Conservation (phyloP, 2,797 vertebrate genomes). For the Mastacembelus armatus region DNA sequence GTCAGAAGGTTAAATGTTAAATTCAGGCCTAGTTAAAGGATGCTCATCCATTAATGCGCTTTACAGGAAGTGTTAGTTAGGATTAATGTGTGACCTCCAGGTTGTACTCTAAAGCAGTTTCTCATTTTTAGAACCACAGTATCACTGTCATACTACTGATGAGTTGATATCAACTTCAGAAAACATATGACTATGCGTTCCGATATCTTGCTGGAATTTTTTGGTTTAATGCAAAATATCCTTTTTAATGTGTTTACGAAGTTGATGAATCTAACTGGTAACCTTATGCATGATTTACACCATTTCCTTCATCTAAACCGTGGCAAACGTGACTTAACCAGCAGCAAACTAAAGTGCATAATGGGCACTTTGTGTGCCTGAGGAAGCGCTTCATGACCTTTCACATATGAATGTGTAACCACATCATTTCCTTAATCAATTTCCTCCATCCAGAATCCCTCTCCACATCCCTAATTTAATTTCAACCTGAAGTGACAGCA, state of each 20-base stretch:
- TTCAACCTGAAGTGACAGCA: constrained; percentile 12
- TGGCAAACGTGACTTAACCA: constrained; percentile 23
- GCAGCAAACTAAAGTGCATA: constrained; percentile 27
- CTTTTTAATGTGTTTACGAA: not conserved
- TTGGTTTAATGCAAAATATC: too few species aligned
- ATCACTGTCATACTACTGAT: not conserved
- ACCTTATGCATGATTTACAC: constrained; percentile 41
- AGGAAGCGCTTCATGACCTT: constrained; percentile 17
- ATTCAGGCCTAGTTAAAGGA: constrained; percentile 5
- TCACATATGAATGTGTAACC: constrained; percentile 20
- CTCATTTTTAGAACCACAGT: not conserved
- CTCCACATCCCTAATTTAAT: constrained; percentile 16
- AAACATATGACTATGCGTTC: not conserved
- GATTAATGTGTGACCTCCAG: constrained; percentile 6
- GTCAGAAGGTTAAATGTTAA: constrained; percentile 14
- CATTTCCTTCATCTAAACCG: constrained; percentile 11
- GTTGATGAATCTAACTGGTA: constrained; percentile 13
- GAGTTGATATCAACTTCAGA: not conserved
- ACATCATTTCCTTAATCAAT: constrained; percentile 35
- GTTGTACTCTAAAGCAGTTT: not conserved
- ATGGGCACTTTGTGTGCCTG: constrained; percentile 24
- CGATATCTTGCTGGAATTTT: too few species aligned
- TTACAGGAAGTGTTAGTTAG: not conserved
- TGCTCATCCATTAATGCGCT: not conserved
- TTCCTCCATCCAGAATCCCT: constrained; percentile 12